Percentiles rank a stretch among this genome's conserved stretches.
Conservation (phyloP, 2,888 invertebrate genomes). For the Lasioglossum oenotherae region DNA sequence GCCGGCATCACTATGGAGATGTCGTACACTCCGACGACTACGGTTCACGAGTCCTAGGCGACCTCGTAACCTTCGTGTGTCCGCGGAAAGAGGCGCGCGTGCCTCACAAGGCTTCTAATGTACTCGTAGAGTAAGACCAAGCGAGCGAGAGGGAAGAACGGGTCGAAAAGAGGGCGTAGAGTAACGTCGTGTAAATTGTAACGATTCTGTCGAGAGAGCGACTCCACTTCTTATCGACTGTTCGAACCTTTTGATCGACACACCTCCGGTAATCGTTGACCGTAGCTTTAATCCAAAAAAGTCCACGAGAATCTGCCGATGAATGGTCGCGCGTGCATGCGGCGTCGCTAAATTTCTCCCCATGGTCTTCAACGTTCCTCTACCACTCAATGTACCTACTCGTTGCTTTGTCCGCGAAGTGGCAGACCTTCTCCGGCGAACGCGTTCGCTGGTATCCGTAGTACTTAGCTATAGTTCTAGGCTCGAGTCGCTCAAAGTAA, state of each 20-base stretch:
- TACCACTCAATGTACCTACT: slow-evolving; percentile 25
- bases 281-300: slow-evolving; percentile 27
- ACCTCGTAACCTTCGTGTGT: slow-evolving; percentile 13
- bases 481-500: slow-evolving; percentile 61
- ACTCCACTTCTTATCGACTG: slow-evolving; percentile 26
- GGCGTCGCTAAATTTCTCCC: slow-evolving; percentile 20
- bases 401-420: slow-evolving; percentile 25
- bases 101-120: slow-evolving; percentile 48
- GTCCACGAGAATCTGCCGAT: not conserved
- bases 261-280: slow-evolving; percentile 34
- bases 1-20: slow-evolving; percentile 92
- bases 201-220: not conserved
- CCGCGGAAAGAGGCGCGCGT: slow-evolving; percentile 26
- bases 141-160: slow-evolving; percentile 29
- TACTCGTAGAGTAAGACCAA: slow-evolving; percentile 58
- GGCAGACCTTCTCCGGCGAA: slow-evolving; percentile 22
- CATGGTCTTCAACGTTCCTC: slow-evolving; percentile 23
- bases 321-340: slow-evolving; percentile 24
- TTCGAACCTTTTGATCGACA: slow-evolving; percentile 41
- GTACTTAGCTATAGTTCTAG: slow-evolving; percentile 69
- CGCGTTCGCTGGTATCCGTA: slow-evolving; percentile 45
- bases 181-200: slow-evolving; percentile 28
- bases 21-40: slow-evolving; percentile 86
- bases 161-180: not conserved
- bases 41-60: slow-evolving; percentile 69